Evolutionary conservation across 2,888 invertebrate species (phyloP).

Genomic region (Idaea dimidiata): DNA sequence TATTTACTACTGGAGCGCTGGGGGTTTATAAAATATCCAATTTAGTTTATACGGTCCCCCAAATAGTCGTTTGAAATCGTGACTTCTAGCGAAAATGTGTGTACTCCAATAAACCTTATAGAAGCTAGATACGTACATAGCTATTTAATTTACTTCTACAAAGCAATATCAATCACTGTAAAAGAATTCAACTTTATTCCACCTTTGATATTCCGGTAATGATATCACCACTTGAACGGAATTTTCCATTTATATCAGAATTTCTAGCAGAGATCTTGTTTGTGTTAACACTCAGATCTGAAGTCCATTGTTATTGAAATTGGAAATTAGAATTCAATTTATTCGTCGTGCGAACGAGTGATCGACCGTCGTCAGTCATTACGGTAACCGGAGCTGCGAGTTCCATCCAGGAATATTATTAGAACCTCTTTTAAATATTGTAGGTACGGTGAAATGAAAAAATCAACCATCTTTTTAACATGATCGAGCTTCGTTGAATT

Average conservation of each 20-base stretch:
- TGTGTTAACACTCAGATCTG: slow-evolving; percentile 45
- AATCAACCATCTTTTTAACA: slow-evolving; percentile 8
- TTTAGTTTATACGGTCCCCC: neutral
- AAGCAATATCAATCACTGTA: neutral
- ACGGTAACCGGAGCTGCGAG: slow-evolving; percentile 21
- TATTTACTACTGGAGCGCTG: neutral
- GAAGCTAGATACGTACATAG: neutral
- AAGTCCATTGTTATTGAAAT: slow-evolving; percentile 62
- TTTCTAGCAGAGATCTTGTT: slow-evolving; percentile 39
- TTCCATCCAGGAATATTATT: slow-evolving; percentile 30
- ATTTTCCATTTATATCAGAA: slow-evolving; percentile 36
- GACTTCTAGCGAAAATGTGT: neutral
- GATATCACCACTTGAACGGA: slow-evolving; percentile 5
- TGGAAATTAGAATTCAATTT: slow-evolving; percentile 69
- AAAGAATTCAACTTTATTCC: neutral
- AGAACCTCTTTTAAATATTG: slow-evolving; percentile 35
- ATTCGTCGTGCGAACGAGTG: slow-evolving; percentile 48
- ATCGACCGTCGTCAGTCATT: slow-evolving; percentile 53
- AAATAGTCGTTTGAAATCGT: neutral
- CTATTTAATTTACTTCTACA: neutral
- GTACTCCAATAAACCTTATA: neutral
- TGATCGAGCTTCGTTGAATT: neutral
- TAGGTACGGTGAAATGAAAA: slow-evolving; percentile 20
- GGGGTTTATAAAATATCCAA: slow-evolving; percentile 1
- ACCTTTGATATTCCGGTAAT: neutral